These are phyloP conservation scores for Phorcus lineatus DNA, from an alignment of 2,888 invertebrate species.

Conservation along the genomic window DNA sequence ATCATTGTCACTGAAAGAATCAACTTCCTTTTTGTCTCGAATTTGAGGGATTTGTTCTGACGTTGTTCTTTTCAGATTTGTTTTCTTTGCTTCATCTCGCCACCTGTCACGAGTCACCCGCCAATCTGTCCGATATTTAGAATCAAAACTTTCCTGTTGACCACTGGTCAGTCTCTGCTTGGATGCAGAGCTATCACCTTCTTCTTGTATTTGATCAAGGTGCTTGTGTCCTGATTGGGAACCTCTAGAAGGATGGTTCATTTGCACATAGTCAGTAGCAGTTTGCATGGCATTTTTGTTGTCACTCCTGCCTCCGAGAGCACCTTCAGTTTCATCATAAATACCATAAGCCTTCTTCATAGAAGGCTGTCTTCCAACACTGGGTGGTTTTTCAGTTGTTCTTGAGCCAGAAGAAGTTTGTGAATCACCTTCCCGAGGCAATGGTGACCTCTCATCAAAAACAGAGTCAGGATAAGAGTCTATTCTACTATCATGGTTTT, in stretches of 20 bases:
- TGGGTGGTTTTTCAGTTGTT: conserved; percentile 13
- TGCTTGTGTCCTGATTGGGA: conserved; percentile 42
- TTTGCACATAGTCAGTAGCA: conserved; percentile 26
- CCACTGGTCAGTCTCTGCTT: not conserved
- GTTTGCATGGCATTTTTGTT: not conserved
- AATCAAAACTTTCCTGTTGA: not conserved
- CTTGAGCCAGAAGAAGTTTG: not conserved
- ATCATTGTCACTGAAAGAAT: not conserved
- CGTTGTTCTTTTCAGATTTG: conserved; percentile 32
- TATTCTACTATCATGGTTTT: not conserved
- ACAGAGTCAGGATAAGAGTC: conserved; percentile 50
- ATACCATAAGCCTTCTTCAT: conserved; percentile 69
- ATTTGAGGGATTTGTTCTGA: conserved; percentile 38
- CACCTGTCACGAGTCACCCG: conserved; percentile 25
- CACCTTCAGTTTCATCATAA: conserved; percentile 60
- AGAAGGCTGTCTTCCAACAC: conserved; percentile 56
- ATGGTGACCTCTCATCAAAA: conserved; percentile 37
- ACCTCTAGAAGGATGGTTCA: conserved; percentile 13
- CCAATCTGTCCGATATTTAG: not conserved
- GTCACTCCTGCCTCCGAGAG: not conserved
- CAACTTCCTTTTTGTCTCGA: not conserved
- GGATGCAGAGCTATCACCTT: conserved; percentile 24
- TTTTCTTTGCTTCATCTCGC: conserved; percentile 28
- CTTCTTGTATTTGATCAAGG: conserved; percentile 62
- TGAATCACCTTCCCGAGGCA: not conserved